Evolutionary conservation across 2,797 vertebrate genomes (phyloP).

Genomic region (Peromyscus aztecus): DNA sequence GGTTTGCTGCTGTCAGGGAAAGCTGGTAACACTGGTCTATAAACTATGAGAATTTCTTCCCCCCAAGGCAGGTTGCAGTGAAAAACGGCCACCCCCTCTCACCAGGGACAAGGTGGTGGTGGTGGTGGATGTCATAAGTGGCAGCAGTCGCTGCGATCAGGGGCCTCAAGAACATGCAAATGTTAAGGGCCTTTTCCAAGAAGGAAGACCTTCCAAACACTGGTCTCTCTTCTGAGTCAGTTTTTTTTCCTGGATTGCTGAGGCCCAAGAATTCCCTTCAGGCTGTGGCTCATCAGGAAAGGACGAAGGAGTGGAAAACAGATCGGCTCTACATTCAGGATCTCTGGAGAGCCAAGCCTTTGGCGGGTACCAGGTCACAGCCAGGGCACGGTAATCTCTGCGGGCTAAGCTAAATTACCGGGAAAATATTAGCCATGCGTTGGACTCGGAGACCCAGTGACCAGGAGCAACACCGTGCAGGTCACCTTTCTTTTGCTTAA

Average conservation of each 20-base stretch:
- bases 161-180: not conserved
- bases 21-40: not conserved
- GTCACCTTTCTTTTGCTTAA: constrained; percentile 21
- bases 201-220: not conserved
- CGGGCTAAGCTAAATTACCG: not conserved
- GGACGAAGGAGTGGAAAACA: not conserved
- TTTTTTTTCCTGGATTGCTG: not conserved
- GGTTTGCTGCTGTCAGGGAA: not conserved
- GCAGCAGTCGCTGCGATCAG: not conserved
- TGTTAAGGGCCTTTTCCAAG: not conserved
- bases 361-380: not conserved
- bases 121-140: too few species aligned
- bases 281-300: not conserved
- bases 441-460: not conserved
- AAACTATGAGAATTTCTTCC: not conserved
- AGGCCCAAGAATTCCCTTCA: not conserved
- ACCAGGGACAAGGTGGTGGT: not conserved
- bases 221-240: not conserved
- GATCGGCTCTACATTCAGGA: not conserved
- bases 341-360: too few species aligned
- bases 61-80: not conserved
- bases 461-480: not conserved
- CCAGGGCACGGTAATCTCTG: not conserved
- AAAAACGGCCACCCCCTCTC: not conserved
- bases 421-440: not conserved